Evolutionary conservation across 2,888 invertebrate genomes (phyloP), one percentile per base, ranked within the genome.

Genomic region (Leptinotarsa peninsularis): DNA sequence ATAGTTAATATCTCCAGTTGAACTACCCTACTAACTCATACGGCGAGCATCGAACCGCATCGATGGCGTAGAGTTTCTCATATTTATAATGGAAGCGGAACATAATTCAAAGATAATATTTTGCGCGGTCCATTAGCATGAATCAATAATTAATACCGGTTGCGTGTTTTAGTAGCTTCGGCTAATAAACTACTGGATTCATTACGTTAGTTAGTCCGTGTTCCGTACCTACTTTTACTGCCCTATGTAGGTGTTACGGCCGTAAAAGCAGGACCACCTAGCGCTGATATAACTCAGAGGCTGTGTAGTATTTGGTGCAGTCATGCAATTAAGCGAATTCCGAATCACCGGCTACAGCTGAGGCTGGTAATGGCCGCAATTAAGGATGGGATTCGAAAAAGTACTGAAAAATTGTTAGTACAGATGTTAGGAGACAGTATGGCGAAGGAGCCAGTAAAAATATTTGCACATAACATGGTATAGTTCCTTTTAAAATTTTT

Each of bases 131-230:
- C 81, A 83, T 83, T 82, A 83, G 79, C 82, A 82, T 82, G 81
- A 83, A 83, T 83, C 83, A 83, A 83, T 83, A 83, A 83, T 83
- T 83, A 83, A 83, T 82, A 83, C 81, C 76, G 79, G 79, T 82
- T 83, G 82, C 82, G 81, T 83, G 83, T 80, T 80, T 80, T 79
- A 71, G 80, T 77, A 79, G 78, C 81, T 79, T 67, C 80, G 77
- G 74, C 73, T 79, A 82, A 82, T 82, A 82, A 81, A 82, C 82
- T 82, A 82, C 80, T 75, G 80, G 79, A 80, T 82, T 80, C 81
- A 81, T 81, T 81, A 80, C 78, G 71, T 72, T 74, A 72, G 67
- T 72, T 72, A 50, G 66, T 66, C 66, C 63, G 73, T 75, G 72
- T 77, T 75, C 71, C 69, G 66, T 67, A 76, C 73, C 67, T 63